These are phyloP conservation scores for Hedya salicella DNA, from an alignment of 2,888 invertebrate species.

Conservation along the genomic window DNA sequence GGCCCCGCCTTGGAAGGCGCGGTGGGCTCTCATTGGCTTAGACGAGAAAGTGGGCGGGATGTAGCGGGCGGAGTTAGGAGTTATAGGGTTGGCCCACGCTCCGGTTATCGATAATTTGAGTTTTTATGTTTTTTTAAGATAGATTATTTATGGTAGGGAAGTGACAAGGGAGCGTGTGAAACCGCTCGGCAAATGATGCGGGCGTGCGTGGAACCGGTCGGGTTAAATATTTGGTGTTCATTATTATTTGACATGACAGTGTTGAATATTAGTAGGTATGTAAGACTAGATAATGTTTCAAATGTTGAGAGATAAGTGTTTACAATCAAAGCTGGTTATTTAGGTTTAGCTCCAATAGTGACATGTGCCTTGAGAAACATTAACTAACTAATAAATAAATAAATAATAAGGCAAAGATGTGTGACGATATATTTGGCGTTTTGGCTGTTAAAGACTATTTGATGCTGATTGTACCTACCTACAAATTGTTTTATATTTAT, in stretches of 20 bases:
- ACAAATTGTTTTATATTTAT: no score
- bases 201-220: slow-evolving; percentile 30
- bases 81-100: slow-evolving; percentile 71
- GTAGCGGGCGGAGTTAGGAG: slow-evolving; percentile 59
- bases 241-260: slow-evolving; percentile 8
- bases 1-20: slow-evolving; percentile 60
- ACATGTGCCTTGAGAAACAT: no score
- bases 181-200: slow-evolving; percentile 43
- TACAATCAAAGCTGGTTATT: no score
- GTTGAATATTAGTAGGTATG: neutral
- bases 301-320: no score
- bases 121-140: slow-evolving; percentile 67
- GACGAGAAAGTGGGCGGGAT: slow-evolving; percentile 65
- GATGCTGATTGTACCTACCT: no score
- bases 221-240: slow-evolving; percentile 15
- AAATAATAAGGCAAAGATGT: no score
- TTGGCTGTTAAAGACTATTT: no score
- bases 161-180: slow-evolving; percentile 66
- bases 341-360: no score
- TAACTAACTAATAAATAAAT: no score
- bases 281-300: no score
- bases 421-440: no score
- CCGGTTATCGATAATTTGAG: slow-evolving; percentile 75
- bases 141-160: slow-evolving; percentile 75
- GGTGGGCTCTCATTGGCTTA: slow-evolving; percentile 65